A percentile compares a stretch with the other conserved stretches of the same genome.
These are phyloP conservation scores for Squalus acanthias DNA, from an alignment of 2,797 vertebrate species.

Conservation along the genomic window DNA sequence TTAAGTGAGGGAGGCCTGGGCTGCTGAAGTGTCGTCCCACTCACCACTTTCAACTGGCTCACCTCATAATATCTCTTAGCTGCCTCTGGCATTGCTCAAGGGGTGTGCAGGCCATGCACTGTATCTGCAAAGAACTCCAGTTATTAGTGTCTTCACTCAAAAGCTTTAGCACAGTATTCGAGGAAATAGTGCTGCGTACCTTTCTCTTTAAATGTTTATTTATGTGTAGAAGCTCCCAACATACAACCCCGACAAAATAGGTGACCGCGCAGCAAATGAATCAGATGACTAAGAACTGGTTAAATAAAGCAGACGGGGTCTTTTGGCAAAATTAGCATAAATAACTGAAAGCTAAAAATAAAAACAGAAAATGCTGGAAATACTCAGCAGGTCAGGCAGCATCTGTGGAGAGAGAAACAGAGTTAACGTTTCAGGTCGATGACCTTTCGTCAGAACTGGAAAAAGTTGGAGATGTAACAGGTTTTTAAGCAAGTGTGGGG, in stretches of 20 bases:
- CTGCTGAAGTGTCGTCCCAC: not conserved
- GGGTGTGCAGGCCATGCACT: not conserved
- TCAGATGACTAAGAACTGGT: no score
- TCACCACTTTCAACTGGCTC: not conserved
- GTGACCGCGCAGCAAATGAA: not conserved
- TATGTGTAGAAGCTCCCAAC: not conserved
- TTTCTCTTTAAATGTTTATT: not conserved
- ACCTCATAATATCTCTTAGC: not conserved
- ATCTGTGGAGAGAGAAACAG: no score
- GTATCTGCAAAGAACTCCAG: not conserved
- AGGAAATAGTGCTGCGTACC: not conserved
- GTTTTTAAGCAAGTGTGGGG: no score
- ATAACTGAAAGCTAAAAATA: not conserved
- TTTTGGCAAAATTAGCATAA: not conserved
- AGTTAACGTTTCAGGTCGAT: no score
- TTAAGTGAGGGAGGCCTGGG: not conserved
- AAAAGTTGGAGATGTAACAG: no score
- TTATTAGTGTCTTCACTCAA: not conserved
- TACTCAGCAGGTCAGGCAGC: no score
- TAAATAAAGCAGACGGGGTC: no score
- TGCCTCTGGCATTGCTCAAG: not conserved
- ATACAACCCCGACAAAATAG: not conserved
- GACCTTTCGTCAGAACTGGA: no score
- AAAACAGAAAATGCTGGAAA: no score
- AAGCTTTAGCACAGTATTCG: not conserved